A percentile compares a stretch with the other conserved stretches of the same genome.
Conservation (phyloP, 2,113 vertebrate genomes). For the Eidolon helvum region DNA sequence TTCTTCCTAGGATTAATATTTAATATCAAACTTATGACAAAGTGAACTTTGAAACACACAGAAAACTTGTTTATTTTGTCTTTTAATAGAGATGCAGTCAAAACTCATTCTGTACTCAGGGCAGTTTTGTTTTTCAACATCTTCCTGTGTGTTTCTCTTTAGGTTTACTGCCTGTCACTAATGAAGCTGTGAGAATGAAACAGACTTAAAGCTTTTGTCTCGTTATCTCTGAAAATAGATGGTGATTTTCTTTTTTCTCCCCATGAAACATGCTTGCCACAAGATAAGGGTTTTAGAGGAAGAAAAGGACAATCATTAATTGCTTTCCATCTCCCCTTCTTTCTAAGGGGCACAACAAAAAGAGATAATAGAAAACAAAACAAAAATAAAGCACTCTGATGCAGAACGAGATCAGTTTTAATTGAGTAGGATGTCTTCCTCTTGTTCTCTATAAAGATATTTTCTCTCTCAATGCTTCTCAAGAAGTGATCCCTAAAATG, state of each 20-base stretch:
- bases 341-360: conserved; percentile 64
- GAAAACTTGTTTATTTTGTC: conserved; percentile 44
- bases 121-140: conserved; percentile 58
- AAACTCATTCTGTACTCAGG: conserved; percentile 1
- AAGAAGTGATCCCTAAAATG: conserved; percentile 49
- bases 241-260: conserved; percentile 59
- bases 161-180: conserved; percentile 53
- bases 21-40: conserved; percentile 23
- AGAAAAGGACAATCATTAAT: conserved; percentile 73
- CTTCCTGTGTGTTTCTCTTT: not conserved
- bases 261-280: conserved; percentile 69
- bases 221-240: conserved; percentile 69
- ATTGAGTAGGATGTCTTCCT: not conserved
- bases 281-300: conserved; percentile 68
- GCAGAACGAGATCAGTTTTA: conserved; percentile 60
- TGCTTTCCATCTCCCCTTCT: conserved; percentile 55
- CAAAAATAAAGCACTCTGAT: conserved; percentile 59
- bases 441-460: conserved; percentile 21
- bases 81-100: not conserved
- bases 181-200: conserved; percentile 37
- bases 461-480: not conserved
- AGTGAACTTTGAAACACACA: not conserved
- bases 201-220: conserved; percentile 50
- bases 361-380: conserved; percentile 67
- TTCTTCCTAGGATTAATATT: conserved; percentile 20